Base-by-base conservation (phyloP, 2,113 vertebrate species). In the Fukomys damarensis region DNA sequence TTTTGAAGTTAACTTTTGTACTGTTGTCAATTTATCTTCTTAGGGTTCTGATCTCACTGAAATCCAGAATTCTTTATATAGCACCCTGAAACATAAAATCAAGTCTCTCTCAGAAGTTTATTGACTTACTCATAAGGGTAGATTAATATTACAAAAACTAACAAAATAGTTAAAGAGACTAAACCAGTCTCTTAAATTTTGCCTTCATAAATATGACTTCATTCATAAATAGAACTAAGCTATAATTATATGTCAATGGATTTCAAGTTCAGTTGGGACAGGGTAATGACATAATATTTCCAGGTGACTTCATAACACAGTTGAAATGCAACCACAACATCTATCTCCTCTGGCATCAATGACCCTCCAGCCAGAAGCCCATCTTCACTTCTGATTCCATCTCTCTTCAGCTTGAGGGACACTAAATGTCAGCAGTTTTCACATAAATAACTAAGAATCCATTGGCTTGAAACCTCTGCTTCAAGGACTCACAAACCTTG, bases 31-130 rank as follows among this genome's bases (percentile, higher is more conserved):
- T 90, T 92, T 85, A 52, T 58, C 5, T 30, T 90, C 16, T 74
- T 97, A 84, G 10, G 52, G 70, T 95, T 91, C 52, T 94, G 58
- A 32, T 30, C 59, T 91, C 24, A 58, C 1, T 58, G 74, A 94
- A 79, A 30, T 20, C 13, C 43, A 49, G 35, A n/a, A 35, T 65
- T 28, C 30, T 83, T 94, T 61, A 38, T 28, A 87, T 4, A 77
- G 2, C 68, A 3, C 4, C 46, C 22, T 88, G 52, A 52, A 90
- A 58, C 6, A 35, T 30, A 79, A 54, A 19, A 3, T 41, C 3
- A 46, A 77, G 9, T 41, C 20, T 93, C 11, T 95, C 13, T 22
- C 7, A 56, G 16, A 89, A 77, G 72, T 7, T 8, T 43, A 14
- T 38, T 77, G 38, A 90, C 83, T 7, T 87, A 24, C 16, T 79